These are phyloP conservation scores for Mantis religiosa DNA, from an alignment of 2,888 invertebrate species.

Conservation along the genomic window DNA sequence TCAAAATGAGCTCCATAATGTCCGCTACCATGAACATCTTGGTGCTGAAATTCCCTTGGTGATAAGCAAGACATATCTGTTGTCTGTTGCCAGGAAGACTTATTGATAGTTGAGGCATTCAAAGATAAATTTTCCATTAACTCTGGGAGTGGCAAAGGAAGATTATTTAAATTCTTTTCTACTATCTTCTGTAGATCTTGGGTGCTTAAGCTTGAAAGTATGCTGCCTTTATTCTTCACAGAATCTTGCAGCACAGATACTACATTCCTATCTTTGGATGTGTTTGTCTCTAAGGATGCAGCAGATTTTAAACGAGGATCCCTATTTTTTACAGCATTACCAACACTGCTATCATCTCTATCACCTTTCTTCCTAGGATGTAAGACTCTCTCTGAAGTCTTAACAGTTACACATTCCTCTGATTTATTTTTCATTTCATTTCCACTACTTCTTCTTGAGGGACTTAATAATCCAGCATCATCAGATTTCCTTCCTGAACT, in stretches of 20 bases:
- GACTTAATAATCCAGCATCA: neutral
- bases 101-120: neutral
- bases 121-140: neutral
- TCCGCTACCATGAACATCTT: neutral
- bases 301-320: neutral
- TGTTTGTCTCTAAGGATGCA: neutral
- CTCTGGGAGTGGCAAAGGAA: constrained; percentile 23
- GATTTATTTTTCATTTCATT: neutral
- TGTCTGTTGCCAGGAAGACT: neutral
- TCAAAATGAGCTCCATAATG: neutral
- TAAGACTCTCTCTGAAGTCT: neutral
- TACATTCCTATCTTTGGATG: neutral
- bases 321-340: neutral
- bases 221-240: neutral
- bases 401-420: neutral
- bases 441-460: neutral
- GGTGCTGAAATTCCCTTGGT: neutral
- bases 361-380: neutral
- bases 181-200: constrained; percentile 26
- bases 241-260: neutral
- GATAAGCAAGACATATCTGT: neutral
- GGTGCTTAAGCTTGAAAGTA: constrained; percentile 23
- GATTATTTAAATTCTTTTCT: constrained; percentile 6
- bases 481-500: neutral
- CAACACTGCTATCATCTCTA: neutral